Evolutionary conservation across 2,888 invertebrate genomes (phyloP), one percentile per base, ranked within the genome.

Genomic region (Atrina japonica): DNA sequence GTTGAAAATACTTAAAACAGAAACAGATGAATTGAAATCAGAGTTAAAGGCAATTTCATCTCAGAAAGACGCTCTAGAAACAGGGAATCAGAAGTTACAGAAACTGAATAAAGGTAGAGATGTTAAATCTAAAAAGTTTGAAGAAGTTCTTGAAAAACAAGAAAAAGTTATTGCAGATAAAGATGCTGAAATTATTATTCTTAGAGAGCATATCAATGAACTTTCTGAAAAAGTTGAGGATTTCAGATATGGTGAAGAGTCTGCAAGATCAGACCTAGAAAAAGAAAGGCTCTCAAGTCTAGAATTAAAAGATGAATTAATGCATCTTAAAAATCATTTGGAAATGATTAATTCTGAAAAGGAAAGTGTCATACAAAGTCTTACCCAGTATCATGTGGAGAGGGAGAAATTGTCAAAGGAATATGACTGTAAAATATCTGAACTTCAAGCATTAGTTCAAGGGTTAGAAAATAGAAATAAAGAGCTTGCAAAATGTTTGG

Each of bases 71-170:
- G 67, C 67, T 53, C 23, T 80, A 14, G 45, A 71, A 35, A 53
- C 67, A 23, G 80, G 81, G 43, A 50, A 72, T 56, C 50, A 73
- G 52, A 85, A 82, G 74, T 58, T 78, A 2, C 69, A 82, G 29
- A 83, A 82, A 66, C 76, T 83, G 23, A 78, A 78, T 52, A 83
- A 83, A 70, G 83, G 82, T 1, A 80, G 75, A 63, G 73, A 83
- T 55, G 75, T 77, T 5, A 78, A 80, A 47, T 53, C 78, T 23
- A 83, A 80, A 64, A 81, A 83, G 66, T 70, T 81, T 58, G 81
- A 79, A 61, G 78, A 76, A 53, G 52, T 70, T 27, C 35, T 77
- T 49, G 49, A 50, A 41, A 77, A 78, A 65, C 78, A 76, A 47
- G 74, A 76, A 27, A 74, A 66, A 56, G 47, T 63, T 25, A 30